Evolutionary conservation across 1,140 invertebrate species (phyloP).

Genomic region (Melipona quadrifasciata): DNA sequence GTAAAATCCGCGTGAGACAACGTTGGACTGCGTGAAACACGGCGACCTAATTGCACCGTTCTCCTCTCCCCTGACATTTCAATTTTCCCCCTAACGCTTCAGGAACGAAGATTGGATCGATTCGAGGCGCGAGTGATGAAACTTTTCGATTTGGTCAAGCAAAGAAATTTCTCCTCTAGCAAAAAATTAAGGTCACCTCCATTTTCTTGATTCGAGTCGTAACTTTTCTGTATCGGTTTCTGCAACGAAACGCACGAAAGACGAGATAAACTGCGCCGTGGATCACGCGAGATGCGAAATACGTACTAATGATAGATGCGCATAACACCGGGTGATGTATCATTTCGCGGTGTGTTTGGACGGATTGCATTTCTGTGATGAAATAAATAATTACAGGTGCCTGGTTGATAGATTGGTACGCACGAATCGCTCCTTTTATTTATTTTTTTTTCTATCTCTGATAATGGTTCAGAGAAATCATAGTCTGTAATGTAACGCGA

Average conservation of each 20-base stretch:
- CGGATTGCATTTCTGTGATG: too few species aligned
- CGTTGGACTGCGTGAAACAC: constrained; percentile 6
- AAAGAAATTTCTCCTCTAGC: not conserved
- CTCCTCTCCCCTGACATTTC: not conserved
- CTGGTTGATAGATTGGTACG: too few species aligned
- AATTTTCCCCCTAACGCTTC: not conserved
- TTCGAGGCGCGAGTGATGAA: not conserved
- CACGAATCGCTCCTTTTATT: too few species aligned
- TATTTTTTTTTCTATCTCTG: too few species aligned
- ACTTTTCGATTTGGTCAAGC: not conserved
- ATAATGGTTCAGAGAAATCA: too few species aligned
- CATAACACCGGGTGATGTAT: not conserved
- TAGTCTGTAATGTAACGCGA: too few species aligned
- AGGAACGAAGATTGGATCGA: not conserved
- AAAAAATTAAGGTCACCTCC: constrained; percentile 21
- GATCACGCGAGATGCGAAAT: not conserved
- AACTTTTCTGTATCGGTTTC: not conserved
- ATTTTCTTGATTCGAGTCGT: not conserved
- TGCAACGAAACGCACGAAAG: not conserved
- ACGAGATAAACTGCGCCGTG: not conserved
- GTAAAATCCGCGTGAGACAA: not conserved
- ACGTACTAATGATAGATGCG: not conserved
- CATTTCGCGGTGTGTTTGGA: not conserved
- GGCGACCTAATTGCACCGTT: constrained; percentile 14
- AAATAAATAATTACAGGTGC: too few species aligned